Evolutionary conservation across 2,797 vertebrate genomes (phyloP).

Genomic region (Neosilurus mollespiculum): DNA sequence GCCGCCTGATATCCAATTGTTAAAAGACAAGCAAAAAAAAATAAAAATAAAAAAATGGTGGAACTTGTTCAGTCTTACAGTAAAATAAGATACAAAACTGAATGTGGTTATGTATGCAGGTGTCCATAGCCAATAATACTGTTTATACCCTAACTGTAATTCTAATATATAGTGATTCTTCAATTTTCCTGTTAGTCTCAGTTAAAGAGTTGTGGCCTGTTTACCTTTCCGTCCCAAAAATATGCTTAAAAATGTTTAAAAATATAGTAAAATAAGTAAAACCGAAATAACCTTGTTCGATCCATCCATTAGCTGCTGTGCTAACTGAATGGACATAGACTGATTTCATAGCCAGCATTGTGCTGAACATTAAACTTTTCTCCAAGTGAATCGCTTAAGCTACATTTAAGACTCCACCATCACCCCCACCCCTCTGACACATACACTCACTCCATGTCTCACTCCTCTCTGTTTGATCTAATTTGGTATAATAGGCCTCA

Average conservation of each 20-base stretch:
- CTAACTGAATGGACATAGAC: background rate
- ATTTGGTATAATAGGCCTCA: slow-evolving; percentile 72
- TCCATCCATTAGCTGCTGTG: background rate
- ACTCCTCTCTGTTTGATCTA: slow-evolving; percentile 65
- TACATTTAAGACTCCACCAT: slow-evolving; percentile 16
- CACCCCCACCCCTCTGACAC: background rate
- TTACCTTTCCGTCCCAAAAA: no score
- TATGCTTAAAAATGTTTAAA: no score
- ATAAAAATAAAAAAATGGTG: no score
- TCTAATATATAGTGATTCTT: background rate
- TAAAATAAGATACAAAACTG: no score
- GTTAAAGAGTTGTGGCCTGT: background rate
- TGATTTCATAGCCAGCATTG: background rate
- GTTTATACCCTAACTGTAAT: no score
- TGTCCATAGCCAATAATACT: no score
- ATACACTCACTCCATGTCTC: background rate
- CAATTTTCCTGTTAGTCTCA: background rate
- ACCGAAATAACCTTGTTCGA: background rate
- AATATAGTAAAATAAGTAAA: background rate
- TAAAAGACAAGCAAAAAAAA: no score
- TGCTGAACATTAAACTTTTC: background rate
- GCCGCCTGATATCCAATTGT: no score
- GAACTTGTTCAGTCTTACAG: no score
- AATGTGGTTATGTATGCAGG: no score
- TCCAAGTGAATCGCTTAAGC: background rate